Base-by-base conservation (phyloP, 1,140 invertebrate species). In the Globodera ellingtonae region DNA sequence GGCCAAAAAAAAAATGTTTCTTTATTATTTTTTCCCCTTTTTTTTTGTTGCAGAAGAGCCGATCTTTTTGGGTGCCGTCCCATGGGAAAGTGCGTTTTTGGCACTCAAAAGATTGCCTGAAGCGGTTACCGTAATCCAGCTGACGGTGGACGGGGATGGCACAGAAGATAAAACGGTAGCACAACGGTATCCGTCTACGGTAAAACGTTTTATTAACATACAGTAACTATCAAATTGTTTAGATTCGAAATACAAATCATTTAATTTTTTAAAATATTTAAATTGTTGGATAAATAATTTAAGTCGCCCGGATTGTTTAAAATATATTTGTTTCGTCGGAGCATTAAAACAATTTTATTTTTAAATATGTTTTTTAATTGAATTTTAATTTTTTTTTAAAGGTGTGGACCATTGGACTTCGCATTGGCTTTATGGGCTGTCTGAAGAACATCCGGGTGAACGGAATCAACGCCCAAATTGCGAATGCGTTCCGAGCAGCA, bases 401-500 rank as follows among this genome's bases (percentile, higher is more conserved):
- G 75, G 75, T 98, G 59, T 98, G 96, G 96, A 94, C 95, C 6
- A 95, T 94, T 0, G 93, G 94, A 7, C 90, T 98, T 44, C 92
- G 94, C 75, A 93, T 94, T 86, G 97, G 97, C 15, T 98, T 94
- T 88, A 94, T 98, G 2, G 97, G 97, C 4, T 98, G 97, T 89
- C 92, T 99, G 87, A 92, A 95, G 86, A 96, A 98, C 90, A 91
- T 98, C 82, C 92, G 95, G 82, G 92, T 98, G 85, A 96, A 97
- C 90, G 94, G 94, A n/a, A 93, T 95, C 83, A 93, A 94, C 18
- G 92, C 97, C 75, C 96, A 98, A 90, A 93, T 99, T 59, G 81
- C 84, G 56, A 48, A 69, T 79, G 84, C 85, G 15, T 86, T 83
- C 56, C 35, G 74, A 46, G 46, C 10, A n/a, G 21, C 44, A 81